Percentiles rank a stretch among this genome's conserved stretches.
Conservation (phyloP, 2,888 invertebrate species). For the Octodonta nipae region DNA sequence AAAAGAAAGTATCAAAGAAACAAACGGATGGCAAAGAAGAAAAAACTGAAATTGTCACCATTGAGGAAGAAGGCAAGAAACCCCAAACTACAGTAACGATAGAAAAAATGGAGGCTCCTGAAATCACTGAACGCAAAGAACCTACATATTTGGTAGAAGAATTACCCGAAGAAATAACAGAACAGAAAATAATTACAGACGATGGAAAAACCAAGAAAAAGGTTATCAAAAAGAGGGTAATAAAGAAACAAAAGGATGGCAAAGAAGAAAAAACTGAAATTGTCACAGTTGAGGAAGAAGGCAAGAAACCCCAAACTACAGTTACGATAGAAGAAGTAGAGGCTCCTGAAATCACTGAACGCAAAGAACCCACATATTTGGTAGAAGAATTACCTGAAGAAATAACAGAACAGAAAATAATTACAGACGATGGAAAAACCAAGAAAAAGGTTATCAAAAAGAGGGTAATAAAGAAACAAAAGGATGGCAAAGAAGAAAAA, state of each 20-base stretch:
- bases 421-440: conserved; percentile 27
- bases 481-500: conserved; percentile 21
- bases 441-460: conserved; percentile 24
- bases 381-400: conserved; percentile 25
- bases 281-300: conserved; percentile 11
- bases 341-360: conserved; percentile 22
- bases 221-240: conserved; percentile 22
- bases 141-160: conserved; percentile 15
- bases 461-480: conserved; percentile 21
- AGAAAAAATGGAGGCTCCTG: conserved; percentile 20
- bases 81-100: conserved; percentile 21
- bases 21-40: conserved; percentile 30
- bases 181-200: conserved; percentile 10
- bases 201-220: conserved; percentile 20
- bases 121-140: conserved; percentile 13
- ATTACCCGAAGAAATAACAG: conserved; percentile 20
- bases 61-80: conserved; percentile 29
- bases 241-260: conserved; percentile 17
- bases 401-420: conserved; percentile 27
- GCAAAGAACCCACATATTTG: conserved; percentile 17
- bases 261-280: conserved; percentile 15
- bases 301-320: conserved; percentile 19
- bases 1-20: conserved; percentile 32
- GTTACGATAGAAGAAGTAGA: conserved; percentile 21
- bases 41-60: conserved; percentile 24